These are phyloP conservation scores for Palythoa grandiflora DNA, from an alignment of 92 coral and sea anemone species.

Conservation along the genomic window DNA sequence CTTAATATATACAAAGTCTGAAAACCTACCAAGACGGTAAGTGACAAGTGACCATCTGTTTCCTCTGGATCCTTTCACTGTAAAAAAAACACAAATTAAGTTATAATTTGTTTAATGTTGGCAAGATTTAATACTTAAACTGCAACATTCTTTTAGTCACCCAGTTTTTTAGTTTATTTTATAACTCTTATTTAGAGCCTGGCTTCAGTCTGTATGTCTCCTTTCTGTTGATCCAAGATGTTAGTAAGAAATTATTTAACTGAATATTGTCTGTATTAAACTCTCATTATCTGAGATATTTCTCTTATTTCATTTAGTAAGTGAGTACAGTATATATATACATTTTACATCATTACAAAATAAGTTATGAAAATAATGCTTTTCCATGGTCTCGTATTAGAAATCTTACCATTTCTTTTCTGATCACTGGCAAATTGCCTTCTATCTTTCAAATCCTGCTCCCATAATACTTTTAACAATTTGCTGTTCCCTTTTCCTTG, in stretches of 20 bases:
- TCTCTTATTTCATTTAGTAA: not conserved
- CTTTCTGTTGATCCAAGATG: constrained; percentile 8
- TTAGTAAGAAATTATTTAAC: not conserved
- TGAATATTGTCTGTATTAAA: not conserved
- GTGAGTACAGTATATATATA: not conserved
- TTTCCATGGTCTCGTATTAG: not conserved
- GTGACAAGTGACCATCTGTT: constrained; percentile 29
- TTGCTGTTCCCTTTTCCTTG: constrained; percentile 45
- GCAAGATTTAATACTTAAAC: too few relatives aligned
- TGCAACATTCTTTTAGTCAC: too few relatives aligned
- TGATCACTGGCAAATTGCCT: constrained; percentile 52
- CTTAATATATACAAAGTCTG: not conserved
- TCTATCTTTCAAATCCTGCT: constrained; percentile 45
- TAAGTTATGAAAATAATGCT: not conserved
- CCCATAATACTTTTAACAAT: constrained; percentile 51
- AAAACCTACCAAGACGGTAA: constrained; percentile 28
- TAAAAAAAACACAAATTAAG: constrained; percentile 5
- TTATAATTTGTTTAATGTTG: not conserved
- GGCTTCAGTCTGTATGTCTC: constrained; percentile 22
- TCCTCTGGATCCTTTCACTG: constrained; percentile 26
- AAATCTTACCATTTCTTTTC: constrained; percentile 42
- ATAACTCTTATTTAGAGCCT: too few relatives aligned
- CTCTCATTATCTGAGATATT: not conserved
- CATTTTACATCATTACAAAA: too few relatives aligned
- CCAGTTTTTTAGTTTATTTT: too few relatives aligned